Conservation (phyloP, 1,140 invertebrate genomes). For the Eubasilissa regina region DNA sequence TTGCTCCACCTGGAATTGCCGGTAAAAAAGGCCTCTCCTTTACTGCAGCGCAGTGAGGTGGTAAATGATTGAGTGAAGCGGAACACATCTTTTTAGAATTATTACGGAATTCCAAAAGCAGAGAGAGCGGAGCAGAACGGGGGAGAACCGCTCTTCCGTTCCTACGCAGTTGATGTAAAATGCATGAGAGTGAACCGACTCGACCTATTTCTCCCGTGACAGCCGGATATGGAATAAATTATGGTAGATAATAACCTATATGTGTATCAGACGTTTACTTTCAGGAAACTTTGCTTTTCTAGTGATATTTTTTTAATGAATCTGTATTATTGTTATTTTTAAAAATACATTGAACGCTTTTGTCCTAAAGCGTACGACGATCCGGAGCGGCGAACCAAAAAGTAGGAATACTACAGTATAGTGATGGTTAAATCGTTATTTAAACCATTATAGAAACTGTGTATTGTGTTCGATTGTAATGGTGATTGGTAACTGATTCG, state of each 20-base stretch:
- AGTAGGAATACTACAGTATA: no score
- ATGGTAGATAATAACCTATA: neutral
- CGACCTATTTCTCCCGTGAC: neutral
- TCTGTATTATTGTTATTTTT: no score
- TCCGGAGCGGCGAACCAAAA: no score
- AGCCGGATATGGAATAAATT: conserved; percentile 25
- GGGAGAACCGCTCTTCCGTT: neutral
- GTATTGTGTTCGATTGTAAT: no score
- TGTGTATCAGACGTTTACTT: neutral
- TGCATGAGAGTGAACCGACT: neutral
- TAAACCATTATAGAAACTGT: no score
- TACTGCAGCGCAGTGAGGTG: neutral
- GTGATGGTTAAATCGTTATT: no score
- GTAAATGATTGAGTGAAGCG: conserved; percentile 9
- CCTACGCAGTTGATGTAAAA: conserved; percentile 2
- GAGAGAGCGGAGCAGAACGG: neutral
- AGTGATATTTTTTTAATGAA: no score
- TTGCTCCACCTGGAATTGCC: no score
- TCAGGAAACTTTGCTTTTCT: no score
- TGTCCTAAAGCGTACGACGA: no score
- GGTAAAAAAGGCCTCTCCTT: neutral
- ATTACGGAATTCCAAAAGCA: neutral
- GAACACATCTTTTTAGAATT: neutral
- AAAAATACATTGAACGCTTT: no score
- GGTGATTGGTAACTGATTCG: no score